Conservation (phyloP, 2,888 invertebrate species). For the Drosophila lacicola region DNA sequence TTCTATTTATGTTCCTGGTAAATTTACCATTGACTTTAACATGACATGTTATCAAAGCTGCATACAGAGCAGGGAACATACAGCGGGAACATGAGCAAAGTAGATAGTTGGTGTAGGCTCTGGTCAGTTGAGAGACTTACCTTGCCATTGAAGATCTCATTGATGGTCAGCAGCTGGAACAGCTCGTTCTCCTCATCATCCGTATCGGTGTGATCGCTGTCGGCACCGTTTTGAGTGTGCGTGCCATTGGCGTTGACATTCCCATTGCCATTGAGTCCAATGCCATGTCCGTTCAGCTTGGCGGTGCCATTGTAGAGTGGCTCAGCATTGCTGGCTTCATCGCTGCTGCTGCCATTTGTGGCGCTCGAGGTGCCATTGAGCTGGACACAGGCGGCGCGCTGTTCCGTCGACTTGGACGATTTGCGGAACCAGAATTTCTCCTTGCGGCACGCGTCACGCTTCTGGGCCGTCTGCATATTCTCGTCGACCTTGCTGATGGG, state of each 20-base stretch:
- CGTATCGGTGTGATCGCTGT: slow-evolving; percentile 73
- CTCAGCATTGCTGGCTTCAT: slow-evolving; percentile 12
- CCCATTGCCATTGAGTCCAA: slow-evolving; percentile 47
- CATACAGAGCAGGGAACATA: no score
- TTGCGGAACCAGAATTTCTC: slow-evolving; percentile 97
- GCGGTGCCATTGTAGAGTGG: slow-evolving; percentile 52
- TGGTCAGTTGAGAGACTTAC: slow-evolving; percentile 44
- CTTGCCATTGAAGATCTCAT: slow-evolving; percentile 98
- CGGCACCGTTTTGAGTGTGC: slow-evolving; percentile 54
- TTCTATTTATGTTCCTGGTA: no score
- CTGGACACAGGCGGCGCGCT: slow-evolving; percentile 56
- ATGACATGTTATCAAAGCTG: no score
- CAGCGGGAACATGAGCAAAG: no score
- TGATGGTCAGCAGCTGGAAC: slow-evolving; percentile 93
- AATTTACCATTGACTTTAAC: no score
- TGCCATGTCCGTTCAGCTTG: slow-evolving; percentile 58
- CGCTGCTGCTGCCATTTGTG: slow-evolving; percentile 35
- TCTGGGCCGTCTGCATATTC: slow-evolving; percentile 98
- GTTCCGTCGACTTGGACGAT: slow-evolving; percentile 87
- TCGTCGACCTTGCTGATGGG: slow-evolving; percentile 99
- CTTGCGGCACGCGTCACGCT: slow-evolving; percentile 92
- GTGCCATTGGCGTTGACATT: slow-evolving; percentile 33
- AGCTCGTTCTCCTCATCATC: slow-evolving; percentile 85
- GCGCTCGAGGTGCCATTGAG: slow-evolving; percentile 39
- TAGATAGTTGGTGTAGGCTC: no score